Evolutionary conservation across 2,797 vertebrate species (phyloP).

Genomic region (Poeciliopsis presidionis): DNA sequence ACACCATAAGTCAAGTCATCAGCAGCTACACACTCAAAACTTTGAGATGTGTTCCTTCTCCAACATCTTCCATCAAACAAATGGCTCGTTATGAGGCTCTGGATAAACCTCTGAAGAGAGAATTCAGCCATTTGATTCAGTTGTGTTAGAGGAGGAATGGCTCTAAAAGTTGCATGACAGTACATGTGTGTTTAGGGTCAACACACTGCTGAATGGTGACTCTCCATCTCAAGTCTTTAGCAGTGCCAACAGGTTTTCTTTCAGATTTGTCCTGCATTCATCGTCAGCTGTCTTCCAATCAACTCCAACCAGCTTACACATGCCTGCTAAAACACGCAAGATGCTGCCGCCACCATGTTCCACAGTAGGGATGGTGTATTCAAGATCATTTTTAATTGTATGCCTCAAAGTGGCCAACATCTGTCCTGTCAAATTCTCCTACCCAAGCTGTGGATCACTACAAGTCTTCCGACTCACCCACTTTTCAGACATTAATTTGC

Average conservation of each 20-base stretch:
- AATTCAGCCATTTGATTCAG: not conserved
- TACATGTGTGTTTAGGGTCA: not conserved
- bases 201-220: too few relatives aligned
- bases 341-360: not conserved
- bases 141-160: not conserved
- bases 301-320: too few relatives aligned
- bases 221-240: not conserved
- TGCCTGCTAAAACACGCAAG: not conserved
- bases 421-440: not conserved
- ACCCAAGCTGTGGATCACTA: not conserved
- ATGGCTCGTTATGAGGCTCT: not conserved
- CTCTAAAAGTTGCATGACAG: not conserved
- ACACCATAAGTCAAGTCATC: not conserved
- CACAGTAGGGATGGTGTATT: not conserved
- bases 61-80: not conserved
- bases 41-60: not conserved
- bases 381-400: not conserved
- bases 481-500: not conserved
- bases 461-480: not conserved
- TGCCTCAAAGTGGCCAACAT: not conserved
- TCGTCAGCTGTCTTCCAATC: too few relatives aligned
- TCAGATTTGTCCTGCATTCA: too few relatives aligned
- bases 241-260: not conserved
- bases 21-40: not conserved
- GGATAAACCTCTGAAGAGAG: not conserved